Evolutionary conservation across 1,140 invertebrate species (phyloP), one percentile per base, ranked within the genome.

Genomic region (Atopsyche davidsoni): DNA sequence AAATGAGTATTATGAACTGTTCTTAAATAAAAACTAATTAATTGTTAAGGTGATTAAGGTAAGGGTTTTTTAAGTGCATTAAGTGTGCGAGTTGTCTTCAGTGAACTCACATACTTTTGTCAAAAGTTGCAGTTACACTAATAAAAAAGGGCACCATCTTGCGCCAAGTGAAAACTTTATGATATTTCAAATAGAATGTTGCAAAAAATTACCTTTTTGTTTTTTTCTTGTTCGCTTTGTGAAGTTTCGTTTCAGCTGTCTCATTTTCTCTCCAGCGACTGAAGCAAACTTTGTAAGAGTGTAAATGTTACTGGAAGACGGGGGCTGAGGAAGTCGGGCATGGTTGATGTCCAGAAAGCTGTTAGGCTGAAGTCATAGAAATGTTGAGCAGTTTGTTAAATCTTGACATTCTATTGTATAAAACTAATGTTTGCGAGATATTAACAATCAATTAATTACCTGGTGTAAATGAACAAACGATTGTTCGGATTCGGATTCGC

Each of bases 251-350:
- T 70, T 71, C 18, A 73, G 64, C 51, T 72, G 63, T 13, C 63
- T 62, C 68, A 74, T 73, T 54, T 72, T 73, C 53, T 63, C 69
- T 53, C 77, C 76, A 4, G 76, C 76, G 32, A 66, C 75, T 51
- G 69, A 76, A 44, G 77, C 75, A 47, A 79, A 76, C 47, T 75
- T 75, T n/a, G 73, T 77, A 11, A 79, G 71, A 2, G 79, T 80
- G 53, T 77, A 75, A 22, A 72, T 72, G 39, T 73, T 75, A 18
- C 69, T 73, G 0, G 65, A 62, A 40, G 67, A 59, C 2, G 78
- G 77, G 14, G 79, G 77, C 18, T 77, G 72, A 2, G 79, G 80
- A 18, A 82, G 62, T 46, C 75, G 68, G 23, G 72, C 70, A 55
- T 78, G 72, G 0, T 70, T 70, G 42, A 80, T 68, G 51, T 76